Percentiles rank a stretch among this genome's conserved stretches.
phyloP scores from a whole-genome alignment of 2,888 invertebrate species.

The Lysandra bellargus region DNA sequence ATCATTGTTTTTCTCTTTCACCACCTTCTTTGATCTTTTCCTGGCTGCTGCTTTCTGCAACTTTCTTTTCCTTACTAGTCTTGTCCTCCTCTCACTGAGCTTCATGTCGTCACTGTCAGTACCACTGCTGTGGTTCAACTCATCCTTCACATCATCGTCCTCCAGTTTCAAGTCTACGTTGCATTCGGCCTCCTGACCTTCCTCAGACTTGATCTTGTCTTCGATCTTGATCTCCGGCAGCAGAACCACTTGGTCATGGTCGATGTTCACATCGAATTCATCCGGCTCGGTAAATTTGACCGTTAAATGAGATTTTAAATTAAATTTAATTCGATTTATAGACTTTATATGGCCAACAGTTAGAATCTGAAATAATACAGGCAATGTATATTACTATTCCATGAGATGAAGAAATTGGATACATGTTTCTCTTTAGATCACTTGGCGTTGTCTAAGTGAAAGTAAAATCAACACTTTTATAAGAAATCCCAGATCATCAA shows the following conservation, averaged over 20 bases:
- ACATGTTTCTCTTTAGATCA: neutral
- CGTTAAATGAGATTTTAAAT: slow-evolving; percentile 18
- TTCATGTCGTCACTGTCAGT: neutral
- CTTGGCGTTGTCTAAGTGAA: no score
- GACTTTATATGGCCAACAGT: slow-evolving; percentile 21
- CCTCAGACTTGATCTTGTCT: neutral
- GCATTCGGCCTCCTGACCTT: no score
- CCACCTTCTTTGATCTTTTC: neutral
- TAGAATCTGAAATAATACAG: neutral
- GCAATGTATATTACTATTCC: neutral
- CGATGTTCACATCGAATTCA: neutral
- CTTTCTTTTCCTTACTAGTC: neutral
- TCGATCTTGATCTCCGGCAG: neutral
- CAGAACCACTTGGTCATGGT: neutral
- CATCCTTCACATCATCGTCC: slow-evolving; percentile 11
- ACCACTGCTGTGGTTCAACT: neutral
- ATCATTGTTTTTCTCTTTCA: slow-evolving; percentile 8
- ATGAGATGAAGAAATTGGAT: neutral
- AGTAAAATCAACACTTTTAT: no score
- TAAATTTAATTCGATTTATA: slow-evolving; percentile 7
- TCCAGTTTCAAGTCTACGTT: neutral
- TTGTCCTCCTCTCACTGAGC: slow-evolving; percentile 10
- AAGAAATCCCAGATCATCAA: no score
- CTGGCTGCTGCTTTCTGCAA: neutral
- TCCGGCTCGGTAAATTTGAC: neutral